Percentiles rank a stretch among this genome's conserved stretches.
Evolutionary conservation across 1,140 invertebrate genomes (phyloP).

Genomic region (Polypedilum pembai): DNA sequence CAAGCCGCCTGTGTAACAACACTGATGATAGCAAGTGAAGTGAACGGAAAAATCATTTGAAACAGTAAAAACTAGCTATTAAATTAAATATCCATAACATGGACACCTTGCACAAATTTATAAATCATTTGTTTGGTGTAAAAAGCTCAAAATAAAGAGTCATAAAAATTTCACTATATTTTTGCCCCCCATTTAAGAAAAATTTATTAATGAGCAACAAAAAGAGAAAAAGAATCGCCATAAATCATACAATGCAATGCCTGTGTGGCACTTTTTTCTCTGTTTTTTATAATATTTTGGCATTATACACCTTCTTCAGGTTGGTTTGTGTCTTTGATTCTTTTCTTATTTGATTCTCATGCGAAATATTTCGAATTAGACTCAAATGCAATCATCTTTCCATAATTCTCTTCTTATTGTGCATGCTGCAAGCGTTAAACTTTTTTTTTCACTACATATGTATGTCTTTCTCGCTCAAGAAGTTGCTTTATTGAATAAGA

Average conservation of each 20-base stretch:
- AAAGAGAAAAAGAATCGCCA: neutral
- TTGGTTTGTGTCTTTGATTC: constrained; percentile 23
- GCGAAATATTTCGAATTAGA: neutral
- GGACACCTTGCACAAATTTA: constrained; percentile 1
- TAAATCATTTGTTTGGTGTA: constrained; percentile 22
- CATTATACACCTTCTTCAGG: no score
- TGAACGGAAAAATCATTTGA: neutral
- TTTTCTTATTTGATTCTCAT: constrained; percentile 24
- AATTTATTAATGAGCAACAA: constrained; percentile 20
- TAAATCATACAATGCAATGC: constrained; percentile 24
- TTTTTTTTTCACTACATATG: neutral
- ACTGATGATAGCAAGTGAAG: no score
- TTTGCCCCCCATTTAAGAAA: neutral
- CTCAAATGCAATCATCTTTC: no score
- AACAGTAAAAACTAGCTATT: constrained; percentile 1
- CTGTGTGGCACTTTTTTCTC: constrained; percentile 21
- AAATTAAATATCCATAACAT: constrained; percentile 15
- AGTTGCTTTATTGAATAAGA: no score
- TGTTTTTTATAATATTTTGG: neutral
- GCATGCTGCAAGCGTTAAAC: no score
- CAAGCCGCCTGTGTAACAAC: no score
- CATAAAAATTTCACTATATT: constrained; percentile 2
- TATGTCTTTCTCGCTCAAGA: neutral
- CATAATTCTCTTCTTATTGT: no score
- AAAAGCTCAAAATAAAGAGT: constrained; percentile 20